A percentile compares a stretch with the other conserved stretches of the same genome.
These are phyloP conservation scores for Caenorhabditis latens DNA, from an alignment of 1,140 invertebrate species.

Conservation along the genomic window DNA sequence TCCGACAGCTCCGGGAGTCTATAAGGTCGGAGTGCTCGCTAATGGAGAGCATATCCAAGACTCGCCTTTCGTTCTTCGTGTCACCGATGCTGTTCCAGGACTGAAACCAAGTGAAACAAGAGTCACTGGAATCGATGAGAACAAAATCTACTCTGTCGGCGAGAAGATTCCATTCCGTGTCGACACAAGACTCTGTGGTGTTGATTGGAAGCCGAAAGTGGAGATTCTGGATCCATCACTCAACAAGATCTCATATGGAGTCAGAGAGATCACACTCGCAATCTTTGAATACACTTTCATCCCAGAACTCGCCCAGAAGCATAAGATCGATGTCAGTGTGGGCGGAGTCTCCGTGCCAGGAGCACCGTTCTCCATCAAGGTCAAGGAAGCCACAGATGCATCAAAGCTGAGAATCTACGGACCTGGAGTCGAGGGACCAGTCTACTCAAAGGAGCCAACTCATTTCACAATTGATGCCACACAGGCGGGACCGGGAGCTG, in stretches of 20 bases:
- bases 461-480: conserved; percentile 87
- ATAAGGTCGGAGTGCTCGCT: conserved; percentile 90
- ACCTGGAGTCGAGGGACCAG: conserved; percentile 83
- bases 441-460: conserved; percentile 76
- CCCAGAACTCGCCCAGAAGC: conserved; percentile 85
- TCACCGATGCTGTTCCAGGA: conserved; percentile 80
- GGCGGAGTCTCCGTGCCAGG: conserved; percentile 87
- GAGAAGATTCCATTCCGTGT: conserved; percentile 60
- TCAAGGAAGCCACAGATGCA: conserved; percentile 86
- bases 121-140: conserved; percentile 29
- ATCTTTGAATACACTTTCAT: conserved; percentile 83
- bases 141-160: conserved; percentile 6
- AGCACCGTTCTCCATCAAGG: conserved; percentile 86
- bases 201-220: conserved; percentile 41
- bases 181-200: conserved; percentile 57
- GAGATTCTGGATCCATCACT: conserved; percentile 9
- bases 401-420: conserved; percentile 89
- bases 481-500: conserved; percentile 85
- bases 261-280: conserved; percentile 80
- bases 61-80: conserved; percentile 86
- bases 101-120: conserved; percentile 52
- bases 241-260: conserved; percentile 22
- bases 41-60: conserved; percentile 87
- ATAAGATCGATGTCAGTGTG: conserved; percentile 87
- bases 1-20: conserved; percentile 89